These are phyloP conservation scores for Mimumesa dahlbomi DNA, from an alignment of 2,888 invertebrate genomes.

Conservation along the genomic window DNA sequence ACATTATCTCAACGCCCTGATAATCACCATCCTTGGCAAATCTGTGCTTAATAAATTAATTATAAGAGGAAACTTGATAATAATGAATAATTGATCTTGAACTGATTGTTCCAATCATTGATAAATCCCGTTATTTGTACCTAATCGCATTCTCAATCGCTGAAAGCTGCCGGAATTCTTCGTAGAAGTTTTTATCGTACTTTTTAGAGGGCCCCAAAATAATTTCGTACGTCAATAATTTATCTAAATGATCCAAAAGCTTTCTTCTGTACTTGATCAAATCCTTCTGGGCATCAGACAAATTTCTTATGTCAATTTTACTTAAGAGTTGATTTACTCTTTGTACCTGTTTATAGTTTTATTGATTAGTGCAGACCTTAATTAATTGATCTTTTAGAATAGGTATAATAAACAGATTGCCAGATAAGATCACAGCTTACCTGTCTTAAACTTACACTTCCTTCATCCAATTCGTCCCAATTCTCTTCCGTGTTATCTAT, in stretches of 20 bases:
- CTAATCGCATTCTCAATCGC: conserved; percentile 84
- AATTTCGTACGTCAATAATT: conserved; percentile 87
- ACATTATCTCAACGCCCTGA: conserved; percentile 85
- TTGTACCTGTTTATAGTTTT: conserved; percentile 63
- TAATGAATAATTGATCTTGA: no score
- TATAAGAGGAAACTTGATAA: no score
- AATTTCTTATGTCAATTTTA: conserved; percentile 80
- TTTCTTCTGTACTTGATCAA: conserved; percentile 85
- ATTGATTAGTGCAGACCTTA: no score
- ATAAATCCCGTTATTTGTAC: conserved; percentile 64
- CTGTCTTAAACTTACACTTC: conserved; percentile 57
- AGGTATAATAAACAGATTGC: no score
- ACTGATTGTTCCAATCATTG: no score
- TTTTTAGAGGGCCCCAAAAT: conserved; percentile 79
- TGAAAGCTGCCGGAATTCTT: conserved; percentile 85
- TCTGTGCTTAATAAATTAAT: conserved; percentile 79
- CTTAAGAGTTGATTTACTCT: conserved; percentile 76
- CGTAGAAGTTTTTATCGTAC: conserved; percentile 86
- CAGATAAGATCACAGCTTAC: conserved; percentile 41
- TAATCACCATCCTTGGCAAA: conserved; percentile 87
- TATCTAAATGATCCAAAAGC: conserved; percentile 86
- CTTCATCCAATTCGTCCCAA: conserved; percentile 56
- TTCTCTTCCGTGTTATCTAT: conserved; percentile 64
- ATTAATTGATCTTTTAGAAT: no score
- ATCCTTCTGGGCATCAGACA: conserved; percentile 86